These are phyloP conservation scores for Halichoeres trimaculatus DNA, from an alignment of 2,113 vertebrate genomes.

Conservation along the genomic window DNA sequence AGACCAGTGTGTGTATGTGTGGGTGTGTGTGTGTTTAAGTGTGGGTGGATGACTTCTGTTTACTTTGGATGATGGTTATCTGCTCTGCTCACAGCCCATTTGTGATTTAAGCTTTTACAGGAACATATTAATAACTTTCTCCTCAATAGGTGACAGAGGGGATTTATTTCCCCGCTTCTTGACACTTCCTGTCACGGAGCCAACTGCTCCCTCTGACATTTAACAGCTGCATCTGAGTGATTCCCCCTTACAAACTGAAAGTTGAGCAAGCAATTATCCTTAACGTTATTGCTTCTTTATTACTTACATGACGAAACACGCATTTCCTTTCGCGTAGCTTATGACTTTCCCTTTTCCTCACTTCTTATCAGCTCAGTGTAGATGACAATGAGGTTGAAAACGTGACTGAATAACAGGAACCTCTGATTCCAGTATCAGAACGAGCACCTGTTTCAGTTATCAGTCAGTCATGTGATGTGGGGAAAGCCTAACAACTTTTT, in stretches of 20 bases:
- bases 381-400: not conserved
- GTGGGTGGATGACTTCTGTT: not conserved
- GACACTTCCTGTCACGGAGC: not conserved
- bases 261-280: not conserved
- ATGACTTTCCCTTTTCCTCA: not conserved
- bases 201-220: not conserved
- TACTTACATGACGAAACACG: not conserved
- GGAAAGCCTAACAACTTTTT: too few relatives aligned
- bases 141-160: not conserved
- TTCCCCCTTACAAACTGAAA: not conserved
- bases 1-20: not conserved
- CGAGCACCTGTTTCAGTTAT: not conserved
- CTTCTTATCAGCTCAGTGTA: too few relatives aligned
- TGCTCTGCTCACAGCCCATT: not conserved
- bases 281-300: not conserved
- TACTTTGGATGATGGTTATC: not conserved
- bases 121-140: conserved; percentile 26
- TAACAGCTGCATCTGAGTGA: not conserved
- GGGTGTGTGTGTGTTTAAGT: not conserved
- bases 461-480: not conserved
- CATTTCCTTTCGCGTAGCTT: not conserved
- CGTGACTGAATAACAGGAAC: not conserved
- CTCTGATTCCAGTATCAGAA: conserved; percentile 1
- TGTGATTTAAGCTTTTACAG: conserved; percentile 11
- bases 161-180: conserved; percentile 3